These are phyloP conservation scores for Chalcis sispes DNA, from an alignment of 2,888 invertebrate genomes.

Conservation along the genomic window DNA sequence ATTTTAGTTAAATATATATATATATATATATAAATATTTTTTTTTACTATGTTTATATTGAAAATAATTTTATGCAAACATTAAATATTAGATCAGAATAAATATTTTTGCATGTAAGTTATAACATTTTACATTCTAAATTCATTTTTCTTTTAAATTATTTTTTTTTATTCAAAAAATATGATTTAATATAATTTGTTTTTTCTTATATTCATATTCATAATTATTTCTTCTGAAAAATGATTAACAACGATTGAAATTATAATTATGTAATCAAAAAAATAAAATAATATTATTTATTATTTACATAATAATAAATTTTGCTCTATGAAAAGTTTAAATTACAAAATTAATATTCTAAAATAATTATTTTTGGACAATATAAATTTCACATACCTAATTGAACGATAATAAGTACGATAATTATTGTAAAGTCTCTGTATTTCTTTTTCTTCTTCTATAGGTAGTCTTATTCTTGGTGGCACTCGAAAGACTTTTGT, in stretches of 20 bases:
- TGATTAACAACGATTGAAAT: no score
- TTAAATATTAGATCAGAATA: neutral
- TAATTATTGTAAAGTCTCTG: constrained; percentile 84
- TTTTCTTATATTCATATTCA: no score
- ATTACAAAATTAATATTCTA: neutral
- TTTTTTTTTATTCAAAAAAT: no score
- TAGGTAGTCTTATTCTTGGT: constrained; percentile 78
- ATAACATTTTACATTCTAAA: no score
- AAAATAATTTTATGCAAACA: neutral
- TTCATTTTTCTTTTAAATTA: no score
- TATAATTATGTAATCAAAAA: no score
- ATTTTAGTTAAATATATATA: neutral
- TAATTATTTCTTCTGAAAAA: no score
- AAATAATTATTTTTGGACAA: constrained; percentile 5
- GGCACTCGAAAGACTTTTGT: constrained; percentile 87
- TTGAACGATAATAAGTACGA: constrained; percentile 77
- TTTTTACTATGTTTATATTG: constrained; percentile 8
- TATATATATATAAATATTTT: constrained; percentile 15
- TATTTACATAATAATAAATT: neutral
- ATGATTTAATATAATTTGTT: no score
- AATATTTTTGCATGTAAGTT: no score
- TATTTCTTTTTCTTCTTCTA: constrained; percentile 83
- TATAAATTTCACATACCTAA: constrained; percentile 75
- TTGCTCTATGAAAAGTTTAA: no score
- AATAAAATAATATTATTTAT: no score